phyloP scores from a whole-genome alignment of 2,113 vertebrate species.

The Crotalus horridus region DNA sequence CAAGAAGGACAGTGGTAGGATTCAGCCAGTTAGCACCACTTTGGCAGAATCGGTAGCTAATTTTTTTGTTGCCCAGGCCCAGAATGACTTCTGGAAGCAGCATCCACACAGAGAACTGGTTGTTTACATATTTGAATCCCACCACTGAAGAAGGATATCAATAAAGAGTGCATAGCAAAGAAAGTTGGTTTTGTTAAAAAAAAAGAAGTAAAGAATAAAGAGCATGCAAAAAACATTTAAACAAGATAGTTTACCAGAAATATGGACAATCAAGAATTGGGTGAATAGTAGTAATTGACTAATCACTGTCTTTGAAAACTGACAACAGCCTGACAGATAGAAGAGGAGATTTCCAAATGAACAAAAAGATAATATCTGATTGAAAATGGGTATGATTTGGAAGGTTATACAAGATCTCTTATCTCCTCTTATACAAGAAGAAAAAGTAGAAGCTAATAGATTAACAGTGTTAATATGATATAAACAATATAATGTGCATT shows the following conservation, averaged over 20 bases:
- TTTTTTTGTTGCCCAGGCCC: no score
- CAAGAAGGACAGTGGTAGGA: background rate
- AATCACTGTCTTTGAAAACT: background rate
- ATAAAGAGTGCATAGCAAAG: background rate
- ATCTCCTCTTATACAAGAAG: no score
- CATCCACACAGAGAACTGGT: no score
- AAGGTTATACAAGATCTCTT: background rate
- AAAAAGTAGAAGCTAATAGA: no score
- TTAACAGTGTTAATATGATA: background rate
- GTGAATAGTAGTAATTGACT: background rate
- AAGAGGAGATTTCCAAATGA: background rate
- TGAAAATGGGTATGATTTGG: background rate
- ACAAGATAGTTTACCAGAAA: background rate
- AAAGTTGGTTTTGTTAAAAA: background rate
- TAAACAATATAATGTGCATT: conserved; percentile 7
- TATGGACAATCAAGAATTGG: background rate
- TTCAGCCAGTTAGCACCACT: no score
- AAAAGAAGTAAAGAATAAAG: background rate
- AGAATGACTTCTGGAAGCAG: no score
- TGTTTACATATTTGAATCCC: no score
- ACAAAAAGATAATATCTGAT: background rate
- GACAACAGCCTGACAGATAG: background rate
- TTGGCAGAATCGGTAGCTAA: no score
- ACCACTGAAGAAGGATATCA: background rate
- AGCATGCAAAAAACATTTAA: background rate